phyloP scores from a whole-genome alignment of 2,888 invertebrate species.

The Cheilosia soror region DNA sequence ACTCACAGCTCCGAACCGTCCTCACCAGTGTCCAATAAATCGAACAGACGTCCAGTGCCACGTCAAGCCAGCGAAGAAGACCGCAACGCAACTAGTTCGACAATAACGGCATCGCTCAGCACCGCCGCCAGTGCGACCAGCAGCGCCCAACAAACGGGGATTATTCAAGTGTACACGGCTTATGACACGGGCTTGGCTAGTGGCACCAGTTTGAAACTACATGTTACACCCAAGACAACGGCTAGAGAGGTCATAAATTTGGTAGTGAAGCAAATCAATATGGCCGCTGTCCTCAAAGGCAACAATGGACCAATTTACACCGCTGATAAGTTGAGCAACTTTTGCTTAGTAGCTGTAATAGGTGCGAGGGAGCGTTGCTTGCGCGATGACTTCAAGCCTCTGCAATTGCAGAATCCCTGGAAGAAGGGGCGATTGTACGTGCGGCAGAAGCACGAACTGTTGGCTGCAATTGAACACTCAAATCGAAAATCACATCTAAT shows the following conservation, averaged over 20 bases:
- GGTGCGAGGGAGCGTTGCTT: constrained; percentile 97
- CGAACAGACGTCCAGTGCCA: constrained; percentile 78
- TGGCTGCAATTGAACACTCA: constrained; percentile 94
- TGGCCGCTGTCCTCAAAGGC: constrained; percentile 94
- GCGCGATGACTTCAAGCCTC: constrained; percentile 96
- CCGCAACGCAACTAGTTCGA: constrained; percentile 77
- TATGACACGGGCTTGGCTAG: constrained; percentile 97
- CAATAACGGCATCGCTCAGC: constrained; percentile 78
- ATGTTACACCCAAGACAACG: constrained; percentile 96
- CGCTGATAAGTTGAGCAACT: constrained; percentile 92
- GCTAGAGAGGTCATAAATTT: constrained; percentile 97
- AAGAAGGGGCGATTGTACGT: constrained; percentile 96
- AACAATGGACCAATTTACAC: constrained; percentile 94
- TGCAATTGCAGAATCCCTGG: constrained; percentile 98
- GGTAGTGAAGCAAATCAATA: constrained; percentile 97
- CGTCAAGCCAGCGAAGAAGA: constrained; percentile 80
- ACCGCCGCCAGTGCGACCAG: constrained; percentile 75
- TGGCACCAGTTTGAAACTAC: constrained; percentile 96
- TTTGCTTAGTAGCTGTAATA: constrained; percentile 97
- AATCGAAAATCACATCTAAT: constrained; percentile 89
- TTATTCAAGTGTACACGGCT: constrained; percentile 95
- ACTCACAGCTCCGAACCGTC: constrained; percentile 78
- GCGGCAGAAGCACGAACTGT: constrained; percentile 93
- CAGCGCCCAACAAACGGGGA: constrained; percentile 78
- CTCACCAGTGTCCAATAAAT: constrained; percentile 74